phyloP scores from a whole-genome alignment of 2,797 vertebrate genomes.

The Cuculus canorus region DNA sequence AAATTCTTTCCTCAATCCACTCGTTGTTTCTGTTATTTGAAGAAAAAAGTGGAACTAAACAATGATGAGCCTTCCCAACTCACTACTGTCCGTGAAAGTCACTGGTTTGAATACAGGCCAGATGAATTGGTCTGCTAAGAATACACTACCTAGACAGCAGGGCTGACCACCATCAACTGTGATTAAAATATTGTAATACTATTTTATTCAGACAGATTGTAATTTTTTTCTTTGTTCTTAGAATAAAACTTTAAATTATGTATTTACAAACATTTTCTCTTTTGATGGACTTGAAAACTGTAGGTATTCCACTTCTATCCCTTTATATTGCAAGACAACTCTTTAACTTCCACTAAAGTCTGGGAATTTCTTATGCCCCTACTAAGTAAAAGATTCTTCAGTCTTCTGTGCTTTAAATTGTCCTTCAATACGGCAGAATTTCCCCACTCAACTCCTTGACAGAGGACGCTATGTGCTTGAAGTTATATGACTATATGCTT shows the following conservation, averaged over 20 bases:
- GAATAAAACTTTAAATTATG: background rate
- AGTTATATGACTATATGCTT: background rate
- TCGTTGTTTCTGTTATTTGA: background rate
- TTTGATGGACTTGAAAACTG: background rate
- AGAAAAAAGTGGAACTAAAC: background rate
- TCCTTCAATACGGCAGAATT: background rate
- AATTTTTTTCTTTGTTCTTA: background rate
- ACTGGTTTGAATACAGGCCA: background rate
- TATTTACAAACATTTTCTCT: background rate
- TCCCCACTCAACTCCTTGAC: background rate
- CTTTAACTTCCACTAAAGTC: background rate
- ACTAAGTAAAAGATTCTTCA: background rate
- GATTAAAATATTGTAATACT: background rate
- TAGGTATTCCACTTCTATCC: background rate
- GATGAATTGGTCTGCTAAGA: background rate
- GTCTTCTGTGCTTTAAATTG: background rate
- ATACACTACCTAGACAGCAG: background rate
- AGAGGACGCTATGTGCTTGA: background rate
- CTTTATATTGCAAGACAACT: background rate
- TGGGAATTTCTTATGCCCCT: background rate
- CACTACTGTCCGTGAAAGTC: background rate
- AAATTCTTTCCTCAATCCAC: background rate
- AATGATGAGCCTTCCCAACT: background rate
- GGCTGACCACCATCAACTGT: background rate
- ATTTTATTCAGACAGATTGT: background rate